Percentiles rank a stretch among this genome's conserved stretches.
Evolutionary conservation across 2,797 vertebrate genomes (phyloP).

Genomic region (Alauda arvensis): DNA sequence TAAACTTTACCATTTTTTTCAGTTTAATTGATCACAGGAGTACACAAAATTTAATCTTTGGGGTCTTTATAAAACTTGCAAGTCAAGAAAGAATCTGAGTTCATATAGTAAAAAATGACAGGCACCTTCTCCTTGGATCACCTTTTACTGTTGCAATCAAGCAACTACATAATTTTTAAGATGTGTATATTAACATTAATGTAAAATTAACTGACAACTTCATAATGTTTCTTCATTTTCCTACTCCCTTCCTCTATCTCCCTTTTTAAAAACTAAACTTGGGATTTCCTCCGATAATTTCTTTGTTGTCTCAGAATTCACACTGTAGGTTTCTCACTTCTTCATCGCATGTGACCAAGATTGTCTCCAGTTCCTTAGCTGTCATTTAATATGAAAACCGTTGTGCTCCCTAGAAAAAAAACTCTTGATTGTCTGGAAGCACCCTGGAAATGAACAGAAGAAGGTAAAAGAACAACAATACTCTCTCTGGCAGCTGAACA

Average conservation of each 20-base stretch:
- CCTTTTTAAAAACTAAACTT: neutral
- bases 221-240: neutral
- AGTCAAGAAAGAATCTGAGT: neutral
- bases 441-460: neutral
- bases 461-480: neutral
- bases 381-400: neutral
- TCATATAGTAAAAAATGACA: neutral
- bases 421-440: neutral
- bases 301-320: neutral
- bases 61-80: neutral
- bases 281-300: neutral
- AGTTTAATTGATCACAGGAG: neutral
- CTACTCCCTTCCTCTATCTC: neutral
- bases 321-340: neutral
- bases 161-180: neutral
- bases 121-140: neutral
- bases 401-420: neutral
- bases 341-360: neutral
- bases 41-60: neutral
- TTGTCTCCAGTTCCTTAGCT: neutral
- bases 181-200: rapidly evolving
- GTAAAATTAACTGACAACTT: neutral
- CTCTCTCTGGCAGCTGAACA: neutral
- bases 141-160: neutral
- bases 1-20: neutral